Evolutionary conservation across 2,113 vertebrate species (phyloP), one percentile per base, ranked within the genome.

Genomic region (Apus apus): DNA sequence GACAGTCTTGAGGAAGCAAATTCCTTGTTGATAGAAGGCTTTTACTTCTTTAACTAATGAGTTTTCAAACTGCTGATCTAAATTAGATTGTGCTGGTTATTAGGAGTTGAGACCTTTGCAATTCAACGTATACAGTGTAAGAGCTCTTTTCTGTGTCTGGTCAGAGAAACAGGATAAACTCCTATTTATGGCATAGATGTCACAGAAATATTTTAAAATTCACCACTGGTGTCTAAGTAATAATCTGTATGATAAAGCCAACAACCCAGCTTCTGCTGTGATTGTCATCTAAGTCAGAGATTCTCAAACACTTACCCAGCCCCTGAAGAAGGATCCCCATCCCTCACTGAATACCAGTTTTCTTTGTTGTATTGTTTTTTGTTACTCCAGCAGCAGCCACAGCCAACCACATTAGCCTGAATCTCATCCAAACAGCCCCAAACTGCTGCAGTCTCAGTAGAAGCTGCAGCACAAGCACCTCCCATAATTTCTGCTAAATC

Each of bases 311-410:
- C 22, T 8, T 34, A 10, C 27, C 23, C 30, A 68, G 16, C 7
- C 38, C 4, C 38, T 20, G 7, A 9, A 46, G 13, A 34, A 45
- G n/a, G 32, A 30, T 76, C 23, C 16, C 18, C 43, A 76, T 3
- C 58, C 57, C 8, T 1, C 48, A 25, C 1, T 0, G 0, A 87
- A 9, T 4, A 18, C 7, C 0, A 1, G 5, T 7, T 64, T 53
- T 43, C 17, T 4, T n/a, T 17, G 2, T 6, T 8, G 11, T 7
- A 36, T 21, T 5, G 6, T 2, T 5, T 90, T 81, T 43, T 53
- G 34, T 36, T 29, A 71, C 13, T 27, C 51, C 67, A 34, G 53
- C 26, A 62, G 51, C 78, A 93, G 75, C 68, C 2, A 1, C 43
- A 29, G 48, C 40, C 53, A 64, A 43, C 34, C 32, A 46, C 1